Base-by-base conservation (phyloP, 2,797 vertebrate species). In the Parauchenoglanis punctatus region DNA sequence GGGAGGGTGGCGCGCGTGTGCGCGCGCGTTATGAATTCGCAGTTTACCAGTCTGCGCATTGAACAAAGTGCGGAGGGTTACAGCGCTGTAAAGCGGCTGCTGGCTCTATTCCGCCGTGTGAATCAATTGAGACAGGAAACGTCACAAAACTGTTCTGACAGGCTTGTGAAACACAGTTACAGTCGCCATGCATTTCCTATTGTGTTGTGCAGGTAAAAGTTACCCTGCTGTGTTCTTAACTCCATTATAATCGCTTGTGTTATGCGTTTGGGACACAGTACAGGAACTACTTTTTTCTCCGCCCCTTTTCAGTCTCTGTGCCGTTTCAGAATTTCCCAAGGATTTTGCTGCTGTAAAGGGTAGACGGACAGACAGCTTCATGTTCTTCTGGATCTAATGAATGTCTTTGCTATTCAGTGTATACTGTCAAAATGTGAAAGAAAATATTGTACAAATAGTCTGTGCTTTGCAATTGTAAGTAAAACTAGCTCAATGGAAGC, bases 271-370 rank as follows among this genome's bases (percentile, higher is more conserved):
- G 88, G 59, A 12, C 40, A 28, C 65, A 17, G 86, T 12, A 25
- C 76, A 85, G 90, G 92, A 49, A 91, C 91, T 92, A 91, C 86
- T 93, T 93, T 93, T 91, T 89, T 92, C 88, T 81, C 88, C 85
- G 77, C 89, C 75, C 87, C 81, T 91, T 85, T 76, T 86, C 59
- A 76, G 83, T 88, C 52, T 70, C 83, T 80, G 87, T 87, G 83
- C 58, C 81, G 61, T 56, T 82, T 46, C 68, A 85, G 65, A 85
- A 86, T 76, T 90, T 82, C 25, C 46, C 59, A 46, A 56, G 83
- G 28, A 67, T 46, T 76, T 84, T 63, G 40, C 5, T 83, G 2
- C 35, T 61, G 61, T 83, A 40, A 78, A 61, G 58, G 25, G 15
- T 49, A 12, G 25, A 35, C 46, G 40, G 73, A 46, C 7, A 59